Evolutionary conservation across 2,797 vertebrate species (phyloP), one percentile per base, ranked within the genome.

Genomic region (Distichodus sexfasciatus): DNA sequence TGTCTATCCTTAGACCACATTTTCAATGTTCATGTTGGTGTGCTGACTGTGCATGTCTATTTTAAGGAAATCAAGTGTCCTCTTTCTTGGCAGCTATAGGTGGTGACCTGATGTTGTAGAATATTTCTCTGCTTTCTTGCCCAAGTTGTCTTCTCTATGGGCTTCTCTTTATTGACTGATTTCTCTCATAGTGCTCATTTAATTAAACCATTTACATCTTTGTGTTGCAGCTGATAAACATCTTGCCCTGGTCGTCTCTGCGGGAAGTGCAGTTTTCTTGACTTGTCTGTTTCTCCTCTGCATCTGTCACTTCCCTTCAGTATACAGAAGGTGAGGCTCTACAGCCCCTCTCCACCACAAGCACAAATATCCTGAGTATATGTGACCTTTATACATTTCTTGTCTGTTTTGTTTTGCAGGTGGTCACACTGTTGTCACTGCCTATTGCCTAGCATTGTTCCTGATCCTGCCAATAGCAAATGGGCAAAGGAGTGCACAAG

Each of bases 401-500:
- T 5, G 17, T 50, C 6, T 43, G 43, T 63, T 71, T 15, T 59
- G 12, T 67, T 66, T n/a, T 15, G 54, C 61, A 91, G 90, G 71
- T 64, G 85, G 1, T 77, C 41, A 2, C 12, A 50, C 23, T 72
- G 79, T 67, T 73, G 74, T 26, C 81, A 48, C 0, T 79, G 69
- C 21, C 61, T 94, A 3, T 50, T 85, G 72, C 91, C 87, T 0
- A 88, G 87, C 76, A 76, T 85, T 28, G 86, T 98, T 24, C 97
- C 96, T 3, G 96, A 98, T 81, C 96, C 97, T 5, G 94, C 93
- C 3, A 97, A 99, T 0, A 95, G 95, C 69, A 87, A 87, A 1
- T 99, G 96, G 92, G 94, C 92, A 14, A 94, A 88, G 80, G 88
- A 90, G 12, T 91, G 83, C 29, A 19, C 1, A 0, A 68, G 80